Base-by-base conservation (phyloP, 2,797 vertebrate genomes). In the Aplochiton taeniatus region DNA sequence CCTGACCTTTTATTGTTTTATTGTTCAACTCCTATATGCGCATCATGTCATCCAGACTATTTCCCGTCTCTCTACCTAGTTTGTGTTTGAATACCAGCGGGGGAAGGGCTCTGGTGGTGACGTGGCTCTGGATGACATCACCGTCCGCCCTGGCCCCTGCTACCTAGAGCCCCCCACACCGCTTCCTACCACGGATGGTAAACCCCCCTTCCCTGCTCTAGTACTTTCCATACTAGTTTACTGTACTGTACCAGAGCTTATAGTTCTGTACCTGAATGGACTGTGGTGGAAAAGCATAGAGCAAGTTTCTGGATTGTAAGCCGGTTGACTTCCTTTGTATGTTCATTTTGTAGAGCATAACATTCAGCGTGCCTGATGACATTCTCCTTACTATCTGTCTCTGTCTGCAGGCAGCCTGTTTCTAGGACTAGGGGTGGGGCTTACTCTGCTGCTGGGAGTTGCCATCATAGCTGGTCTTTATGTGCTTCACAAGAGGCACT, bases 41-140 rank as follows among this genome's bases (percentile, higher is more conserved):
- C 51, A 31, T 17, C 14, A 43, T 52, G 31, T n/a, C 11, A 49
- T 17, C 11, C 47, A 12, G 8, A 17, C 4, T n/a, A 17, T 31
- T 31, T 58, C 18, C 48, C 18, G 2, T 20, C 18, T 61, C 18
- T 46, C 31, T 41, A 14, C n/a, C 48, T 77, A 93, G 91, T 90
- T 93, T 63, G 79, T 90, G 66, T 93, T 93, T 82, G 80, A 77
- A 19, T 90, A 90, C 81, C 74, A 83, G 76, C 86, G 78, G 18
- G 89, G 91, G 17, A 64, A 53, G 65, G 73, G 4, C 1, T 8
- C 68, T 12, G 70, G 51, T 4, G 89, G 90, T 58, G 77, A 87
- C 10, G 68, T 91, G 66, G 90, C 91, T 58, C 83, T 93, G 10
- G 91, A 93, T 79, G 92, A 93, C 53, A 63, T 89, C 65, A 53